These are phyloP conservation scores for Enteromius anoplus DNA, from an alignment of 2,797 vertebrate genomes.

Conservation along the genomic window DNA sequence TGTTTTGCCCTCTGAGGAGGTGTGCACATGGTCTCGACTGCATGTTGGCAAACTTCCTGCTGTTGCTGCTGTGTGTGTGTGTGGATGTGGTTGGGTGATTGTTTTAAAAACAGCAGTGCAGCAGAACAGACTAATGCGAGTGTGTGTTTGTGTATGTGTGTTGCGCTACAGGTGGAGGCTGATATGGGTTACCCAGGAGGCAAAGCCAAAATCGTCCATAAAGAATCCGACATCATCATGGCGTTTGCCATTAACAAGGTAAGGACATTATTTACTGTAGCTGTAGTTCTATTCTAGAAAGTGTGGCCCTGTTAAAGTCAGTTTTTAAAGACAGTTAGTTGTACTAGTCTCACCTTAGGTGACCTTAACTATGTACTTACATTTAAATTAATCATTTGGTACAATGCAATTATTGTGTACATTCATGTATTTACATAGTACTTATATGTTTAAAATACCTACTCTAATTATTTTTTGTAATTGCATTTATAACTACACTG, in stretches of 20 bases:
- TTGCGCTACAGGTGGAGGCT: conserved; percentile 88
- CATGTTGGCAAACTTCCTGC: conserved; percentile 21
- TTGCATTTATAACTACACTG: too few species aligned
- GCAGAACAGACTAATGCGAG: conserved; percentile 48
- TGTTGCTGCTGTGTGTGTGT: not conserved
- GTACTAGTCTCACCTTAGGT: too few species aligned
- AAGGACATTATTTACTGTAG: conserved; percentile 12
- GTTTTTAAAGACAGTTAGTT: too few species aligned
- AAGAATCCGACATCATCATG: conserved; percentile 99
- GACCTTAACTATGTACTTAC: too few species aligned
- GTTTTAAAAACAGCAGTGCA: not conserved
- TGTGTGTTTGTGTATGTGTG: conserved; percentile 43
- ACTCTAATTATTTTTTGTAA: too few species aligned
- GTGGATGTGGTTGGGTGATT: not conserved
- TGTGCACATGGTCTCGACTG: conserved; percentile 68
- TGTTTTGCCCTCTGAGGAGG: conserved; percentile 44
- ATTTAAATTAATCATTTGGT: too few species aligned
- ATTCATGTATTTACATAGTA: too few species aligned
- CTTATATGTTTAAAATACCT: too few species aligned
- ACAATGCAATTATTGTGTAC: too few species aligned
- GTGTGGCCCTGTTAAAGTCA: not conserved
- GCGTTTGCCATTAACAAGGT: conserved; percentile 98
- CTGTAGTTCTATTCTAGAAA: not conserved
- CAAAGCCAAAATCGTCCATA: conserved; percentile 97
- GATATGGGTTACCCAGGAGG: conserved; percentile 98